Evolutionary conservation across 2,113 vertebrate species (phyloP), one percentile per base, ranked within the genome.

Genomic region (Lathamus discolor): DNA sequence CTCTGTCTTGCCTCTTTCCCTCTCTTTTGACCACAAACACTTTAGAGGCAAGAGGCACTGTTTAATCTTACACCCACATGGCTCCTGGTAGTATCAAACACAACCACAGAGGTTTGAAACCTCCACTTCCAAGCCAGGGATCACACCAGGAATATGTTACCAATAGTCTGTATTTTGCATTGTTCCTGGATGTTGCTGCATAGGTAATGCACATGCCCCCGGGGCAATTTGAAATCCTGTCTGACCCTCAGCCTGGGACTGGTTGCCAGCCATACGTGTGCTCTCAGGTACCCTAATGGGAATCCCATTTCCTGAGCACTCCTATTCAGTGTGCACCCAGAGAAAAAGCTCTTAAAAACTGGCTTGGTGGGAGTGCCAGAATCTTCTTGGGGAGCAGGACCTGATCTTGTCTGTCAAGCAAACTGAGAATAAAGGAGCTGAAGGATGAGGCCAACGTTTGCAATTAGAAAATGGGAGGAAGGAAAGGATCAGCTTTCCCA

Each of bases 291-390:
- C 10, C 8, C 16, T 5, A 55, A 48, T 9, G 5, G 48, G 16
- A 88, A 77, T 61, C 18, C 27, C 33, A 27, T 86, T 88, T 88
- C 75, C 44, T 4, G 8, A 77, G 20, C 59, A 17, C 12, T 55
- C 23, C 59, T 76, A 29, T 59, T 83, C 29, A 35, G 35, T 2
- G 3, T 48, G 37, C 0, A 0, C 20, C 17, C 0, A 0, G 37
- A 85, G 37, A 46, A 31, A 94, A 89, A 84, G 27, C 35, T 51
- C 5, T 0, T 0, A 3, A 81, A 80, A 80, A 80, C 23, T 76
- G 29, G 7, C 15, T 83, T 3, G 1, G 44, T 2, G 4, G 39
- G 29, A 61, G 13, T 4, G 2, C 39, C 61, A 82, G 46, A 52
- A 51, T 17, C 9, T 81, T 54, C 67, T 85, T 18, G 39, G 27